A percentile compares a stretch with the other conserved stretches of the same genome.
phyloP scores from a whole-genome alignment of 2,888 invertebrate genomes.

The Ypsolopha scabrella region DNA sequence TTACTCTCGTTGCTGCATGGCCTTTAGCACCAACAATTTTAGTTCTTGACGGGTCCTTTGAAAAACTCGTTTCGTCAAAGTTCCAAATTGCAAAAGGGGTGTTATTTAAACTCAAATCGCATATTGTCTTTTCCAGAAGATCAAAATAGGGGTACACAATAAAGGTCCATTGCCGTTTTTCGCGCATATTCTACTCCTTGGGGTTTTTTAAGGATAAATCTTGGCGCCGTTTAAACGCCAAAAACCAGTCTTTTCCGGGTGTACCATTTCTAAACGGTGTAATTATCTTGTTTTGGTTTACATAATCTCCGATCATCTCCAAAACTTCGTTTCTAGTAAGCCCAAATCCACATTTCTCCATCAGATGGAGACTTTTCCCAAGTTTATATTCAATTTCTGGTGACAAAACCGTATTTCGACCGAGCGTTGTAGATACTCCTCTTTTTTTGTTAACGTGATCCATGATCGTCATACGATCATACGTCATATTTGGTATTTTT shows the following conservation, averaged over 20 bases:
- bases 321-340: too few relatives aligned
- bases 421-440: too few relatives aligned
- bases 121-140: neutral
- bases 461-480: too few relatives aligned
- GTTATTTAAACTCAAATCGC: neutral
- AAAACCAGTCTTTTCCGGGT: slow-evolving; percentile 13
- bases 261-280: slow-evolving; percentile 6
- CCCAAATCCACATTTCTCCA: too few relatives aligned
- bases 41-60: slow-evolving; percentile 14
- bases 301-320: too few relatives aligned
- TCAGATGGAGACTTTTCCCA: too few relatives aligned
- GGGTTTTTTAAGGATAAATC: slow-evolving; percentile 14
- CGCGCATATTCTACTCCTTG: slow-evolving; percentile 14
- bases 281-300: too few relatives aligned
- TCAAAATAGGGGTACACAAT: slow-evolving; percentile 14
- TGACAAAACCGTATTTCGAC: too few relatives aligned
- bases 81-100: slow-evolving; percentile 10
- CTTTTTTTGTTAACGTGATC: too few relatives aligned
- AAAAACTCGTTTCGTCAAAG: slow-evolving; percentile 15
- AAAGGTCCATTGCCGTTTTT: slow-evolving; percentile 14
- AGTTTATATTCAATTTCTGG: too few relatives aligned
- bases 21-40: slow-evolving; percentile 16
- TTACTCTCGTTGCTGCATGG: slow-evolving; percentile 13
- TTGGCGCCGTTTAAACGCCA: slow-evolving; percentile 12
- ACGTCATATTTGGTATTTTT: too few relatives aligned